A percentile compares a stretch with the other conserved stretches of the same genome.
Conservation (phyloP, 64 coral and sea anemone genomes). For the Montipora efflorescens region DNA sequence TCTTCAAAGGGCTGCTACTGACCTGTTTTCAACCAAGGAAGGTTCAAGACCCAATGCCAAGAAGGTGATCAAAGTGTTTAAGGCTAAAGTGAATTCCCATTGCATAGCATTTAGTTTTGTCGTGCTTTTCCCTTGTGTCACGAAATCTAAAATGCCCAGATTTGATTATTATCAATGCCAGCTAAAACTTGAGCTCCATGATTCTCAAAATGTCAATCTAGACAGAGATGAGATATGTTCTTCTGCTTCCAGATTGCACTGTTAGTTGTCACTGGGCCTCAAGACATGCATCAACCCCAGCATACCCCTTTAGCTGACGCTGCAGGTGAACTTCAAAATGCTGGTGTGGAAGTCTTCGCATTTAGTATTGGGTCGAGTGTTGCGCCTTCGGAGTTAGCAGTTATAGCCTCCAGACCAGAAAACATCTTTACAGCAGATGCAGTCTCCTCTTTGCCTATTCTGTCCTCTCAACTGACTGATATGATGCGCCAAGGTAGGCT, state of each 20-base stretch:
- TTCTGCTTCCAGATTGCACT: background rate
- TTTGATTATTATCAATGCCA: too few relatives aligned
- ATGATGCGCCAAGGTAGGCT: slow-evolving; percentile 14
- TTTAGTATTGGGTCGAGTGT: slow-evolving; percentile 48
- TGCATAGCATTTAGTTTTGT: too few relatives aligned
- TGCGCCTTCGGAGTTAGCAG: slow-evolving; percentile 27
- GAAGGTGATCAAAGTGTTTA: slow-evolving; percentile 16
- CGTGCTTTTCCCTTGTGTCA: too few relatives aligned
- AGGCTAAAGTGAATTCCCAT: background rate
- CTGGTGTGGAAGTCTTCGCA: slow-evolving; percentile 40
- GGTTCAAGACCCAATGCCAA: slow-evolving; percentile 65
- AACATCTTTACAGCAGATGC: slow-evolving; percentile 4
- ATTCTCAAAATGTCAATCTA: background rate
- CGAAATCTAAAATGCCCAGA: too few relatives aligned
- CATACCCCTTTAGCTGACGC: background rate
- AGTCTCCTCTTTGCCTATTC: background rate
- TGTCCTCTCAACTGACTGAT: background rate
- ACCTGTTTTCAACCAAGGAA: slow-evolving; percentile 52
- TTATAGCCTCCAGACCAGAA: slow-evolving; percentile 56
- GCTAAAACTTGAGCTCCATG: background rate
- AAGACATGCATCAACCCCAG: background rate
- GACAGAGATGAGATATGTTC: background rate
- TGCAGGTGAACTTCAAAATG: slow-evolving; percentile 41
- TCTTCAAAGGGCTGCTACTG: slow-evolving; percentile 56
- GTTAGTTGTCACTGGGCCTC: slow-evolving; percentile 5